Evolutionary conservation across 1,140 invertebrate genomes (phyloP).

Genomic region (Drosophila pachea): DNA sequence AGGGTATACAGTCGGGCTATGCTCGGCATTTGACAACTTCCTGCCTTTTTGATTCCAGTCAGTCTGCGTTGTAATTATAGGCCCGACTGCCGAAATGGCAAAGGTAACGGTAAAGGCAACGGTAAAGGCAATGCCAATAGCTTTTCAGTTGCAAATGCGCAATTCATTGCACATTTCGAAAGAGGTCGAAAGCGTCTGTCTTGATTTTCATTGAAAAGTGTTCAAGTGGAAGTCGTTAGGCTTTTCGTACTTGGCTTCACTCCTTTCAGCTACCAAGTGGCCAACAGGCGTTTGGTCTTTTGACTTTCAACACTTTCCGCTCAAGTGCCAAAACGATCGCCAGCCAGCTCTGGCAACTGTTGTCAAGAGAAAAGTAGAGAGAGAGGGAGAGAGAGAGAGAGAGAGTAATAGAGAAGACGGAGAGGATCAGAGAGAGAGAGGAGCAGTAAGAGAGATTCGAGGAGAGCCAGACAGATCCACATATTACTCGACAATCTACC

Average conservation of each 20-base stretch:
- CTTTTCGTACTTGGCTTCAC: conserved; percentile 51
- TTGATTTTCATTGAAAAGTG: conserved; percentile 72
- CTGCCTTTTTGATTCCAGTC: conserved; percentile 27
- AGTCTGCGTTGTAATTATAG: conserved; percentile 45
- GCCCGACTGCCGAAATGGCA: conserved; percentile 17
- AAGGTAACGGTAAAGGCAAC: too few species aligned
- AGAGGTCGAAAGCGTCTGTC: conserved; percentile 12
- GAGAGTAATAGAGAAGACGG: too few species aligned
- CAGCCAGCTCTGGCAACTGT: conserved; percentile 11
- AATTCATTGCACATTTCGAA: conserved; percentile 71
- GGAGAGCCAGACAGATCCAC: too few species aligned
- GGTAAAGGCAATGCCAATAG: too few species aligned
- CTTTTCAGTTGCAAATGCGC: conserved; percentile 66
- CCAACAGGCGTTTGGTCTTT: conserved; percentile 23
- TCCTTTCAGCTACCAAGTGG: conserved; percentile 38
- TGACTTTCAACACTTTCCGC: conserved; percentile 29
- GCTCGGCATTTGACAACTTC: conserved; percentile 58
- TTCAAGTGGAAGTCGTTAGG: conserved; percentile 74
- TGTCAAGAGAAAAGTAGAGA: neutral
- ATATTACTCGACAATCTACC: too few species aligned
- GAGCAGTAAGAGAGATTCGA: too few species aligned
- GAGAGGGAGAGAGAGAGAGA: too few species aligned
- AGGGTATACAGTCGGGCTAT: conserved; percentile 11
- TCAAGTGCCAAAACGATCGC: conserved; percentile 22
- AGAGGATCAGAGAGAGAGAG: too few species aligned